These are phyloP conservation scores for Euplagia quadripunctaria DNA, from an alignment of 2,888 invertebrate genomes.

Conservation along the genomic window DNA sequence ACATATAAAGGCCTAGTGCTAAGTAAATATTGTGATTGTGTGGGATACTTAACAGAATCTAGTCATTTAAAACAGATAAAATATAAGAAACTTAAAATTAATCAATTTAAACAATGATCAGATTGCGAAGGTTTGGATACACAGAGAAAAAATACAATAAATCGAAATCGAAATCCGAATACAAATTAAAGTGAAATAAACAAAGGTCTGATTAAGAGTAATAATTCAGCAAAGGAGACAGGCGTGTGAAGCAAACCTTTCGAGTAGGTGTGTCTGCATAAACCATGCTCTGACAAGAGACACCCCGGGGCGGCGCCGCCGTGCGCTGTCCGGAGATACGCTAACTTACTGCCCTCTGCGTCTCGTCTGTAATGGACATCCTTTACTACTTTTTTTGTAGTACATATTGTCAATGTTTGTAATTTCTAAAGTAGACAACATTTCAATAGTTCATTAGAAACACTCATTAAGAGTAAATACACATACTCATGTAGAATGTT, in stretches of 20 bases:
- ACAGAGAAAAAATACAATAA: constrained; percentile 46
- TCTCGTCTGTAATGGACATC: constrained; percentile 43
- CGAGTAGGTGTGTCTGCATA: constrained; percentile 68
- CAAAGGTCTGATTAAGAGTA: constrained; percentile 62
- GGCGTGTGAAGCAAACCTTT: constrained; percentile 68
- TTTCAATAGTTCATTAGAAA: constrained; percentile 19
- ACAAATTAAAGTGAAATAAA: constrained; percentile 60
- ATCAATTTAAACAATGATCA: constrained; percentile 18
- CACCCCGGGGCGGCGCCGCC: constrained; percentile 71
- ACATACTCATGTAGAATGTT: not conserved
- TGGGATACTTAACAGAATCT: constrained; percentile 25
- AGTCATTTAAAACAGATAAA: not conserved
- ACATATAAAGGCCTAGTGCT: constrained; percentile 64
- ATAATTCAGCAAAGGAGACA: constrained; percentile 70
- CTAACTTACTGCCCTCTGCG: constrained; percentile 56
- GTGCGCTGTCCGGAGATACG: constrained; percentile 61
- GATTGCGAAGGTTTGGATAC: constrained; percentile 21
- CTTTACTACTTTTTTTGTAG: constrained; percentile 49
- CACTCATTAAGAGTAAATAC: not conserved
- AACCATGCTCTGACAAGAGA: constrained; percentile 69
- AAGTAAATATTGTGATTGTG: constrained; percentile 24
- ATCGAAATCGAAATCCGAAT: constrained; percentile 56
- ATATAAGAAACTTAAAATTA: not conserved
- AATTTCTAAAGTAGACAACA: constrained; percentile 30
- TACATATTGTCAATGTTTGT: constrained; percentile 46